Base-by-base conservation (phyloP, 2,888 invertebrate species). In the Vesta saturnalis region DNA sequence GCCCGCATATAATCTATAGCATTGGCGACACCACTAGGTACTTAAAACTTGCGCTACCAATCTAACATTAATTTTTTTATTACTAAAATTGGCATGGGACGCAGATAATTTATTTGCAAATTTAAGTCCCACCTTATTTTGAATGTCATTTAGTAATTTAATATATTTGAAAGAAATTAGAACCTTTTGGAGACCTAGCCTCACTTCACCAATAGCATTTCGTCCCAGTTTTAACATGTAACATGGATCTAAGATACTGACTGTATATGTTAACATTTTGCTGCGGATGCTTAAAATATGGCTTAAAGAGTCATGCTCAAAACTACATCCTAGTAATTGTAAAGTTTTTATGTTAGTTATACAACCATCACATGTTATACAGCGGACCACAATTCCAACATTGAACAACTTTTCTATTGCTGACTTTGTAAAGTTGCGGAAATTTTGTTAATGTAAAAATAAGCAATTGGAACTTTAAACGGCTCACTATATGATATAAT, bases 391-490 rank as follows among this genome's bases (percentile, higher is more conserved):
- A 46, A 69, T 61, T 35, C 30, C 35, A 30, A 69, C 46, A 22
- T 69, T 49, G 21, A 49, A 58, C 18, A 69, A 47, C 47, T 66
- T 66, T 52, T 65, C 2, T 39, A 69, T 54, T 19, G 65, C 69
- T 30, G n/a, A n/a, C n/a, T n/a, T n/a, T n/a, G n/a, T n/a, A n/a
- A n/a, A n/a, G n/a, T n/a, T n/a, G n/a, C n/a, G n/a, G n/a, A n/a
- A n/a, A 30, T 57, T 57, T 69, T 69, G 35, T 69, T 61, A n/a
- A 58, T 16, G 72, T 71, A 70, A 73, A 74, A 67, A 30, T 76
- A 76, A 35, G 67, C 75, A 21, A 76, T 73, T 12, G 74, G 73
- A 55, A 70, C 71, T 69, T 72, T 71, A 59, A 74, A 68, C 47
- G n/a, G n/a, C n/a, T n/a, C n/a, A n/a, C n/a, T n/a, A n/a, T n/a